Base-by-base conservation (phyloP, 2,113 vertebrate species). In the Gnathonemus echidnorhynchus region DNA sequence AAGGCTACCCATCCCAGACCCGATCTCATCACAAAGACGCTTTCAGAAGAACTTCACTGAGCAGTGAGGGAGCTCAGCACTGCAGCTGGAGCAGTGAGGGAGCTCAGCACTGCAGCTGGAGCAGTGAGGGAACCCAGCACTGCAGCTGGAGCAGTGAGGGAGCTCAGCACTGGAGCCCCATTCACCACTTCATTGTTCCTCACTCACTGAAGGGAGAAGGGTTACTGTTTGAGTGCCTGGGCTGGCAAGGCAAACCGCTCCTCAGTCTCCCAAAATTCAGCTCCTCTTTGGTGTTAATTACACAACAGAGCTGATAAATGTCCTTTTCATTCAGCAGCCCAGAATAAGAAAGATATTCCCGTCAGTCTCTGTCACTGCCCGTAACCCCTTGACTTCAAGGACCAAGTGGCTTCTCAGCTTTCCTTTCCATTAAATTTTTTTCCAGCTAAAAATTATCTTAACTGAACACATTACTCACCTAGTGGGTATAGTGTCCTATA, bases 21-120 rank as follows among this genome's bases (percentile, higher is more conserved):
- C 91, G 92, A 92, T 91, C 93, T 91, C 93, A 93, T 93, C 94
- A 93, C 93, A 93, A 95, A 95, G 95, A 94, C 93, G 93, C 93
- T 92, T 94, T 93, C 92, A 95, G 95, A 92, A 94, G 95, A 95
- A 94, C 95, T 95, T 95, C 93, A 93, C 92, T 91, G 84, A 91
- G 90, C 90, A 91, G 91, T 90, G 91, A 88, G 50, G 17, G 89
- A 92, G 89, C 92, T 88, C 39, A 80, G 24, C 48, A 39, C 48
- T 39, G 35, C 49, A 50, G 13, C 49, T 50, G 49, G 49, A 13
- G 11, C 10, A 50, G 49, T 50, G 49, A 50, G 49, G 49, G 11
- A 13, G 49, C 49, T 50, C 10, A 49, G 49, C 49, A 49, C 49
- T 13, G 10, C 49, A 39, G 39, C 39, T 39, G 39, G 31, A 31